phyloP scores from a whole-genome alignment of 2,113 vertebrate genomes.

The Caranx melampygus region DNA sequence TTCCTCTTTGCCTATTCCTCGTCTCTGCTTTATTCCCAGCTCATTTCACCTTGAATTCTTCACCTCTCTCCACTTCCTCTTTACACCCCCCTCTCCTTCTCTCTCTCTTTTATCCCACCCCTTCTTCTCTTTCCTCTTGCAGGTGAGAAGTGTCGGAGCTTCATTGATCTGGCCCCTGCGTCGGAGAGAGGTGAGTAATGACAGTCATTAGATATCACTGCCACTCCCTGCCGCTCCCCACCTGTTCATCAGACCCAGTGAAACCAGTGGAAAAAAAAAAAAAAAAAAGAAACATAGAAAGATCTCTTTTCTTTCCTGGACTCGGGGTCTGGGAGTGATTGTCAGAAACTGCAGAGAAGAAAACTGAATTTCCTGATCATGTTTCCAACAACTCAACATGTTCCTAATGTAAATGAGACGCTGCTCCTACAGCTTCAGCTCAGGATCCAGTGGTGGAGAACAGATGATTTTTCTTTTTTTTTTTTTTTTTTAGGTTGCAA shows the following conservation, averaged over 20 bases:
- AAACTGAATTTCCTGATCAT: too few species aligned
- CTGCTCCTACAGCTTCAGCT: too few species aligned
- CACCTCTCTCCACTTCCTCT: conserved; percentile 18
- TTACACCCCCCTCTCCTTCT: neutral
- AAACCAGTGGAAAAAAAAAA: neutral
- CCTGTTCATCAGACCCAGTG: conserved; percentile 53
- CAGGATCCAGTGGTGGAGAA: too few species aligned
- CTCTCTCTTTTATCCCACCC: neutral
- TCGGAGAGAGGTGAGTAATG: conserved; percentile 96
- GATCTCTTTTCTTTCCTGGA: neutral
- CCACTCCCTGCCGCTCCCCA: conserved; percentile 53
- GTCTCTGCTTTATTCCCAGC: conserved; percentile 34
- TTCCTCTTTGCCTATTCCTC: neutral
- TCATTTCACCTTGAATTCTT: conserved; percentile 55
- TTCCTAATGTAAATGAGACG: too few species aligned
- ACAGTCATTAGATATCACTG: conserved; percentile 61
- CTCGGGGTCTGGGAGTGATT: neutral
- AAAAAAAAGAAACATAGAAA: neutral
- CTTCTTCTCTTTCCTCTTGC: conserved; percentile 57
- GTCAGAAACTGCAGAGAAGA: too few species aligned
- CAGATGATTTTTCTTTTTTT: too few species aligned
- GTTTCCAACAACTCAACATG: too few species aligned
- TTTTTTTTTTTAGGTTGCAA: too few species aligned
- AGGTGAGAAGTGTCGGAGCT: conserved; percentile 98
- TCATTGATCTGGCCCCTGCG: conserved; percentile 97